Evolutionary conservation across 2,888 invertebrate species (phyloP), one percentile per base, ranked within the genome.

Genomic region (Beris morrisii): DNA sequence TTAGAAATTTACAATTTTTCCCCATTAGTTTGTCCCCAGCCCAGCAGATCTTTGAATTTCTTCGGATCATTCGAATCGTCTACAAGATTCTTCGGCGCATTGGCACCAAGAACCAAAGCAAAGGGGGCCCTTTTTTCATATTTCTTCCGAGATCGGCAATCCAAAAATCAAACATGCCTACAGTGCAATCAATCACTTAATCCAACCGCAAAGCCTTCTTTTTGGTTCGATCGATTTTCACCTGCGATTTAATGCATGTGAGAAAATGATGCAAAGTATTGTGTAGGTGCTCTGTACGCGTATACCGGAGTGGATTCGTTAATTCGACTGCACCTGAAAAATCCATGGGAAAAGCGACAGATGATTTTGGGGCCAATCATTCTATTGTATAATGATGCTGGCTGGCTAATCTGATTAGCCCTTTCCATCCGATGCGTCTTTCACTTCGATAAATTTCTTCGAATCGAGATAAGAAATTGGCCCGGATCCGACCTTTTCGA

Each of bases 351-450:
- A 56, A 56, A 56, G 38, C 38, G 30, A 15, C 55, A 56, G 55
- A 56, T 56, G 55, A 56, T 56, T 56, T 22, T 38, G 43, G 38
- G 38, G 9, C 13, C 55, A 56, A 56, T 56, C 55, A 15, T 38
- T 56, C 38, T 15, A 32, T 11, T 38, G 43, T 64, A 22, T 22
- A 22, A 22, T 3, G 53, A 54, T 64, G 45, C 53, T 45, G 44
- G 53, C 53, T 45, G 44, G 54, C 64, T 64, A 64, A 64, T 64
- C 64, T 43, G 64, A 64, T 64, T 64, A 64, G 53, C 53, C 53
- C 64, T 53, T 53, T 64, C 55, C 43, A 56, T 38, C 30, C 6
- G 38, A 56, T n/a, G 55, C 55, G 22, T 56, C 55, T 56, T 56
- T 56, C 55, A 56, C 55, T 43, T 43, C 13, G 55, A 56, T 56